Conservation (phyloP, 2,797 vertebrate species). For the Lophotriccus pileatus region DNA sequence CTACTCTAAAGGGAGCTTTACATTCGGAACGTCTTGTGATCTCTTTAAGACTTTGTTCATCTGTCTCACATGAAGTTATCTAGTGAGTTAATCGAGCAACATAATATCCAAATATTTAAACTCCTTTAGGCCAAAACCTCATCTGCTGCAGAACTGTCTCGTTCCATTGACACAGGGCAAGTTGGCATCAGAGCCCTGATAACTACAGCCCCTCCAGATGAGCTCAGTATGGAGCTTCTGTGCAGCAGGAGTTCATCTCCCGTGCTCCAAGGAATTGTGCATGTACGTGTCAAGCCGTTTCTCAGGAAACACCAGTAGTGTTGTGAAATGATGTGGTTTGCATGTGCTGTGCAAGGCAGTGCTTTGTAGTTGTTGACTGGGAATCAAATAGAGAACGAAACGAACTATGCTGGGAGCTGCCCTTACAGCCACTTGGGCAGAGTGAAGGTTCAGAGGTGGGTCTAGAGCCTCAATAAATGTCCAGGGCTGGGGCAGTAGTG, state of each 20-base stretch:
- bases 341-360: neutral
- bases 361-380: neutral
- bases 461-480: neutral
- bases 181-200: neutral
- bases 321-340: neutral
- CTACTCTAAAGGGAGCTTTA: neutral
- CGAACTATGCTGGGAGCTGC: neutral
- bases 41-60: neutral
- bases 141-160: neutral
- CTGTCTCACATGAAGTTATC: neutral
- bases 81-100: neutral
- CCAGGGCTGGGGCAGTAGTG: neutral
- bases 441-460: neutral
- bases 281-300: neutral
- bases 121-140: conserved; percentile 15
- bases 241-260: neutral
- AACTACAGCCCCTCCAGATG: neutral
- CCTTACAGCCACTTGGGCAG: neutral
- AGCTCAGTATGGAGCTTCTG: neutral
- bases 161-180: neutral
- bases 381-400: neutral
- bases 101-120: neutral
- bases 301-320: neutral
- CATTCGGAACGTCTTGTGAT: neutral
- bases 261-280: neutral